A percentile compares a stretch with the other conserved stretches of the same genome.
These are phyloP conservation scores for Eupristina koningsbergeri DNA, from an alignment of 1,140 invertebrate genomes.

Conservation along the genomic window DNA sequence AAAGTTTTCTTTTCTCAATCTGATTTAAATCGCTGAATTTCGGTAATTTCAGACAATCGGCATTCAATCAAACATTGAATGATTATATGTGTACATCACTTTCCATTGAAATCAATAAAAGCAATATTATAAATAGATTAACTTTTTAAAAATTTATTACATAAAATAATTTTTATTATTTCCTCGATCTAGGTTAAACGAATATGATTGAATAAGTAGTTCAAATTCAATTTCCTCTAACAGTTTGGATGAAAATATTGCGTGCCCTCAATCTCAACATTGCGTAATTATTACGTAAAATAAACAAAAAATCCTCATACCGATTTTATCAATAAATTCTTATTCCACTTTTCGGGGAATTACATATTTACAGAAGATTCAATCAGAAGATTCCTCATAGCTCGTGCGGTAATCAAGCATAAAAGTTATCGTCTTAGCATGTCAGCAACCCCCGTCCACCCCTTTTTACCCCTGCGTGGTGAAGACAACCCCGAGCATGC, in stretches of 20 bases:
- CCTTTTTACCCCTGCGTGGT: no score
- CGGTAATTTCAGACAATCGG: background rate
- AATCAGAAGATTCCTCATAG: conserved; percentile 26
- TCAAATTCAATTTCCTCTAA: no score
- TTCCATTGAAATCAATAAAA: no score
- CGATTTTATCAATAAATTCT: background rate
- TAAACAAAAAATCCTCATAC: background rate
- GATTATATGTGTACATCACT: no score
- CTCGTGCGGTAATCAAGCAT: conserved; percentile 50
- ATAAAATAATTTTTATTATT: no score
- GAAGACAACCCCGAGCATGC: conserved; percentile 65
- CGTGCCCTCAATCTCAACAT: no score
- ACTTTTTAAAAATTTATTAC: no score
- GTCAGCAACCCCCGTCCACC: conserved; percentile 46
- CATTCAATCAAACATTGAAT: background rate
- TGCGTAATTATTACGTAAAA: no score
- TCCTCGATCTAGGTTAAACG: no score
- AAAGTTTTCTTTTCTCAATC: background rate
- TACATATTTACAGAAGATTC: conserved; percentile 27
- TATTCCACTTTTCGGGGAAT: background rate
- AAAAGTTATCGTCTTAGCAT: conserved; percentile 58
- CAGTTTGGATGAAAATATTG: no score
- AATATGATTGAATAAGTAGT: no score
- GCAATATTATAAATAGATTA: no score
- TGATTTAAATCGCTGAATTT: background rate